A percentile compares a stretch with the other conserved stretches of the same genome.
These are phyloP conservation scores for Hydroisotoma schaefferi DNA, from an alignment of 2,888 invertebrate genomes.

Conservation along the genomic window DNA sequence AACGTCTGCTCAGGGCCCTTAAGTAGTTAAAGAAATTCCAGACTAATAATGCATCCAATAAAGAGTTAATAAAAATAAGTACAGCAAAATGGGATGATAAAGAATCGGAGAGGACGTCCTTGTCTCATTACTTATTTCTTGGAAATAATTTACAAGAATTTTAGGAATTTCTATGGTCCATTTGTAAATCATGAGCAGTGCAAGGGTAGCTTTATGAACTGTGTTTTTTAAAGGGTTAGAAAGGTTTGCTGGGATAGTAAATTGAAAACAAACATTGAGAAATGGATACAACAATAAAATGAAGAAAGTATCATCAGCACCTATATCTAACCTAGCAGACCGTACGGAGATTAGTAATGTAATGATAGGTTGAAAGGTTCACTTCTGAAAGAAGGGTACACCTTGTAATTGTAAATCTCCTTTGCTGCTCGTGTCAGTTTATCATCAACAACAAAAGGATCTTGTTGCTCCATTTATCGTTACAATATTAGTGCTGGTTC, in stretches of 20 bases:
- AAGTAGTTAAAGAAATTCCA: neutral
- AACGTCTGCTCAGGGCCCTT: conserved; percentile 40
- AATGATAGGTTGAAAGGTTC: too few relatives aligned
- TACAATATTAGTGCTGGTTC: neutral
- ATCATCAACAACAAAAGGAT: neutral
- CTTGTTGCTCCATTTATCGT: neutral
- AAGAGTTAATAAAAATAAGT: conserved; percentile 3
- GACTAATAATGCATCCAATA: neutral
- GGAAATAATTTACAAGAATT: conserved; percentile 5
- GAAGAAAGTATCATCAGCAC: too few relatives aligned
- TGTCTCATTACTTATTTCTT: neutral
- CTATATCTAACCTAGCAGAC: too few relatives aligned
- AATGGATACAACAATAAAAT: too few relatives aligned
- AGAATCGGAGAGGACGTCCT: neutral
- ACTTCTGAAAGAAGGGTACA: too few relatives aligned
- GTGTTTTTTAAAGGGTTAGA: too few relatives aligned
- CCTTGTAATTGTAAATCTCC: conserved; percentile 1
- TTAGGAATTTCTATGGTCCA: conserved; percentile 4
- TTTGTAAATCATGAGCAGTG: too few relatives aligned
- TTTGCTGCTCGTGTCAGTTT: conserved; percentile 6
- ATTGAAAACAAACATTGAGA: too few relatives aligned
- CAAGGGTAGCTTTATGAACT: too few relatives aligned
- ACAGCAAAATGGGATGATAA: conserved; percentile 4
- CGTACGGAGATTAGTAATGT: too few relatives aligned
- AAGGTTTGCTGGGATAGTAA: too few relatives aligned